A percentile compares a stretch with the other conserved stretches of the same genome.
Evolutionary conservation across 2,888 invertebrate species (phyloP).

Genomic region (Polylopha cassiicola): DNA sequence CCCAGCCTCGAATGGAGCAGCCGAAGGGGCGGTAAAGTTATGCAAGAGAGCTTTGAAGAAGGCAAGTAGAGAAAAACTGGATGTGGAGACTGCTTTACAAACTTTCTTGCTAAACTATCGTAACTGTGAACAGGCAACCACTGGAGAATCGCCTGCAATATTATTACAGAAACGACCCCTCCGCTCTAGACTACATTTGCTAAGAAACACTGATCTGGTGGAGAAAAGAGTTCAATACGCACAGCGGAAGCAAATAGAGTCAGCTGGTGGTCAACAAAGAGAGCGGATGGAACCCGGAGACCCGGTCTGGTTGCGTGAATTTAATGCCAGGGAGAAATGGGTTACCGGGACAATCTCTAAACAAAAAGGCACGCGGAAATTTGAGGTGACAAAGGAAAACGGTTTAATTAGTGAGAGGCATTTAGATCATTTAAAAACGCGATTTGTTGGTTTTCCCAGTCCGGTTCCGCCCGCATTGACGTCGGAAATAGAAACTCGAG

Average conservation of each 20-base stretch:
- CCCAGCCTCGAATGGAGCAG: not conserved
- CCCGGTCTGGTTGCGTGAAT: constrained; percentile 1
- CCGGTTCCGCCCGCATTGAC: too few relatives aligned
- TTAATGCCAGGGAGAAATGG: constrained; percentile 2
- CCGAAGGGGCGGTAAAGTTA: not conserved
- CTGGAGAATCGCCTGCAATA: not conserved
- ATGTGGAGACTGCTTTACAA: not conserved
- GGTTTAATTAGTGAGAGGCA: not conserved
- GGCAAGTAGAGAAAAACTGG: not conserved
- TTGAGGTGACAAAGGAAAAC: not conserved
- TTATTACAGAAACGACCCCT: not conserved
- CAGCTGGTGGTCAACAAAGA: not conserved
- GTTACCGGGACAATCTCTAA: not conserved
- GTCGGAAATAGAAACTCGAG: too few relatives aligned
- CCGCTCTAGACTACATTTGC: not conserved
- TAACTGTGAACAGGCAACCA: not conserved
- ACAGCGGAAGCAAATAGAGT: not conserved
- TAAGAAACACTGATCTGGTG: not conserved
- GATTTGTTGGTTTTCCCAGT: too few relatives aligned
- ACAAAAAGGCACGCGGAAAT: not conserved
- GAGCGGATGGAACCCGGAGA: not conserved
- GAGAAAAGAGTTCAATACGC: not conserved
- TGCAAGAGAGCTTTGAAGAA: not conserved
- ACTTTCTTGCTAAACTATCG: constrained; percentile 4
- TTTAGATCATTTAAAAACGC: not conserved